Evolutionary conservation across 2,888 invertebrate species (phyloP).

Genomic region (Nomada goodeniana): DNA sequence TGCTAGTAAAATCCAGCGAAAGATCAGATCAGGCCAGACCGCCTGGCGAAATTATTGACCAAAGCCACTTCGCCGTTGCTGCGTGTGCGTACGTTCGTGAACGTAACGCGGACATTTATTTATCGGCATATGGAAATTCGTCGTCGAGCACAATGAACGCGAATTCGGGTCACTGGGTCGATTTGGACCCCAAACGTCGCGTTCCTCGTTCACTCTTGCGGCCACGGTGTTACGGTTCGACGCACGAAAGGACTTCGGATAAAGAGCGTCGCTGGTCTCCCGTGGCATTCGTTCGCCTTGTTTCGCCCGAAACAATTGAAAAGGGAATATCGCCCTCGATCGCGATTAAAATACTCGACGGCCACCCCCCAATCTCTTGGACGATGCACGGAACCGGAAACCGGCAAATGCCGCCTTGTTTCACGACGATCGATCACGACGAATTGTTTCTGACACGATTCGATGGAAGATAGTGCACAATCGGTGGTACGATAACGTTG

Average conservation of each 20-base stretch:
- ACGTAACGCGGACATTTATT: constrained; percentile 75
- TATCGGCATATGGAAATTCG: constrained; percentile 74
- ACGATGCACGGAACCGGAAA: constrained; percentile 1
- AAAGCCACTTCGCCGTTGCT: constrained; percentile 20
- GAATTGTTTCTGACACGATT: not conserved
- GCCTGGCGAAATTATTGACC: constrained; percentile 75
- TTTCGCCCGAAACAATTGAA: constrained; percentile 1
- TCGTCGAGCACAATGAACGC: constrained; percentile 50
- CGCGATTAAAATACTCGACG: not conserved
- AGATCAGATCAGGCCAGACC: constrained; percentile 74
- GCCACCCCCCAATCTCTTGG: not conserved
- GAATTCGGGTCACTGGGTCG: constrained; percentile 77
- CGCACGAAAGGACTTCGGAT: constrained; percentile 36
- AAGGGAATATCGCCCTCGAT: constrained; percentile 1
- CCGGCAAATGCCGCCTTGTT: not conserved
- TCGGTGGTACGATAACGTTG: not conserved
- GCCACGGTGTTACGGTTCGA: constrained; percentile 42
- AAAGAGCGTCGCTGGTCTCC: constrained; percentile 23
- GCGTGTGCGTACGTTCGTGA: constrained; percentile 71
- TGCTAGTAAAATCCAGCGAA: constrained; percentile 72
- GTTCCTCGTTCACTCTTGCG: constrained; percentile 1
- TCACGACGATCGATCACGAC: not conserved
- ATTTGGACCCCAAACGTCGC: constrained; percentile 35
- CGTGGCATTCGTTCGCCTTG: constrained; percentile 31
- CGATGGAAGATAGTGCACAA: no score